These are phyloP conservation scores for Osmerus mordax DNA, from an alignment of 2,113 vertebrate genomes.

Conservation along the genomic window DNA sequence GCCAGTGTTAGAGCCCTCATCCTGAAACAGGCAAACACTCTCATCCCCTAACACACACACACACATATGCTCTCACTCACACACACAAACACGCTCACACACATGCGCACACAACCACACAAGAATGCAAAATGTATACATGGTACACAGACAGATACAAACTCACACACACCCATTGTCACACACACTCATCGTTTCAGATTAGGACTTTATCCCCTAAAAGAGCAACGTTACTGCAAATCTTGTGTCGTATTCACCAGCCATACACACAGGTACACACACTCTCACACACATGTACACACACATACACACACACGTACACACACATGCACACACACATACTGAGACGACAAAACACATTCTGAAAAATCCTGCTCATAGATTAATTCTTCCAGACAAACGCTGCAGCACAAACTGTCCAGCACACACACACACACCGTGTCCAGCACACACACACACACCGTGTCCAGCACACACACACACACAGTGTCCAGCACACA, in stretches of 20 bases:
- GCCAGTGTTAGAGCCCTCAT: conserved; percentile 7
- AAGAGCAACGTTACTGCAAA: no score
- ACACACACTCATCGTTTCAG: not conserved
- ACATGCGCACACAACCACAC: no score
- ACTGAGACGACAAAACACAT: no score
- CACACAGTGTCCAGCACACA: no score
- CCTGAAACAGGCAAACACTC: not conserved
- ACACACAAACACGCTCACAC: not conserved
- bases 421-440: not conserved
- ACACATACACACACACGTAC: not conserved
- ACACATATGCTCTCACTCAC: not conserved
- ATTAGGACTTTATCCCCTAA: no score
- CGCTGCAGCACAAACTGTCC: not conserved
- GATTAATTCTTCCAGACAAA: not conserved
- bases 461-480: no score
- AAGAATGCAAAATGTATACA: not conserved
- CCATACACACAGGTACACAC: conserved; percentile 3
- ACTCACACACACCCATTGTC: not conserved
- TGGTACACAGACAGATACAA: not conserved
- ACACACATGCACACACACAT: not conserved
- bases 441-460: no score
- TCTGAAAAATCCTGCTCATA: not conserved
- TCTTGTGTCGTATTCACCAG: no score
- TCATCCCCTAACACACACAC: conserved; percentile 2
- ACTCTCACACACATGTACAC: not conserved